Percentiles rank a stretch among this genome's conserved stretches.
Evolutionary conservation across 1,140 invertebrate species (phyloP).

Genomic region (Drosophila yakuba): DNA sequence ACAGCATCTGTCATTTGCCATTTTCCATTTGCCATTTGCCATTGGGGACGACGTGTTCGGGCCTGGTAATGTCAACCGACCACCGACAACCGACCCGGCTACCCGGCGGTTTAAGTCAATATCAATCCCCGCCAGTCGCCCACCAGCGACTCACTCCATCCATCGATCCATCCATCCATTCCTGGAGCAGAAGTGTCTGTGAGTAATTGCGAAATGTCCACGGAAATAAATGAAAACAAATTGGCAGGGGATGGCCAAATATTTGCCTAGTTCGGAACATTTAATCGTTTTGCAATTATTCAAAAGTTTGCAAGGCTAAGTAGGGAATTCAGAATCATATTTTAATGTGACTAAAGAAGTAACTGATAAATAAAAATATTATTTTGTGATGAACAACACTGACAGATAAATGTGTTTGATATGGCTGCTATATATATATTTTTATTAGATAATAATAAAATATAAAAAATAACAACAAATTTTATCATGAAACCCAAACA

Average conservation of each 20-base stretch:
- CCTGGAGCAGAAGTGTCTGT: conserved; percentile 13
- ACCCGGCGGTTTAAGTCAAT: conserved; percentile 59
- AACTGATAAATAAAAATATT: no score
- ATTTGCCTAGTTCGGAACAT: not conserved
- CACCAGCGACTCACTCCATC: conserved; percentile 4
- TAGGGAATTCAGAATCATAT: no score
- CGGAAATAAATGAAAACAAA: conserved; percentile 21
- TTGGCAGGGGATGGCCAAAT: conserved; percentile 5
- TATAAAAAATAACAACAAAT: no score
- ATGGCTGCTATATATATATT: no score
- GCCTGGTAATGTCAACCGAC: conserved; percentile 61
- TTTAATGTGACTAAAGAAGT: no score
- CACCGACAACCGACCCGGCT: conserved; percentile 23
- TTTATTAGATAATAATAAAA: no score
- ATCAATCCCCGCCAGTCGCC: conserved; percentile 48
- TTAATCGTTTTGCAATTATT: conserved; percentile 1
- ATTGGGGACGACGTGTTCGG: conserved; percentile 44
- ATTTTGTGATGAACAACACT: no score
- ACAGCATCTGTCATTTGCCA: conserved; percentile 82
- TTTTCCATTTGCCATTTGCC: conserved; percentile 79
- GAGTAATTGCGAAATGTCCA: conserved; percentile 40
- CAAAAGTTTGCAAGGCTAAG: not conserved
- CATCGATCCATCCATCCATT: not conserved
- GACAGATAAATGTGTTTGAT: no score
- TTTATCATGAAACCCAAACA: no score